Conservation (phyloP, 2,113 vertebrate genomes). For the Esox niger region DNA sequence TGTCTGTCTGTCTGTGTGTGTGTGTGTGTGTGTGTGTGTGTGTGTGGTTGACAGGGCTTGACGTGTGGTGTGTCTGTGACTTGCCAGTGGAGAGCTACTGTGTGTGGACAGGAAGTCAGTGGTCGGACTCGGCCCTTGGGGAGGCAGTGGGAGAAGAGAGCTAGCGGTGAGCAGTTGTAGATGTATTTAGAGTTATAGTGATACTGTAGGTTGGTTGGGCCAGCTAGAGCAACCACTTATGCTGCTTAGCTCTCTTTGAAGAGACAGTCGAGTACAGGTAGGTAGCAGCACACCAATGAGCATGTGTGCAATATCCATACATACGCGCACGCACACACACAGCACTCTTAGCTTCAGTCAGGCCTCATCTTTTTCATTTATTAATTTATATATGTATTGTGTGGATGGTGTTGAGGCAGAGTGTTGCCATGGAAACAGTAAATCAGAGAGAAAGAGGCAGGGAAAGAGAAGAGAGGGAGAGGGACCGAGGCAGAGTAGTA, state of each 20-base stretch:
- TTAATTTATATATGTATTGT: constrained; percentile 50
- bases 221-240: neutral
- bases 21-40: neutral
- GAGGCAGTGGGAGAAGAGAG: neutral
- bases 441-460: too few species aligned
- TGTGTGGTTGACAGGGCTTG: neutral
- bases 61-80: neutral
- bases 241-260: neutral
- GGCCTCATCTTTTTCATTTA: constrained; percentile 21
- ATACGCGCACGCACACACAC: neutral
- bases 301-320: neutral
- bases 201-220: neutral
- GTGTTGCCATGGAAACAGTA: constrained; percentile 71
- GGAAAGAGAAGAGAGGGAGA: constrained; percentile 20
- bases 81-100: neutral
- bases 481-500: constrained; percentile 6
- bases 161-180: neutral
- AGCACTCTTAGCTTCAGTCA: neutral
- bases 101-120: neutral
- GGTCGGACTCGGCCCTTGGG: neutral
- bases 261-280: neutral
- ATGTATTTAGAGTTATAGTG: neutral
- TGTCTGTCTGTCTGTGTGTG: too few species aligned
- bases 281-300: too few species aligned
- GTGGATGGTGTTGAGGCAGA: constrained; percentile 49